Base-by-base conservation (phyloP, 2,113 vertebrate species). In the Lycaon pictus region DNA sequence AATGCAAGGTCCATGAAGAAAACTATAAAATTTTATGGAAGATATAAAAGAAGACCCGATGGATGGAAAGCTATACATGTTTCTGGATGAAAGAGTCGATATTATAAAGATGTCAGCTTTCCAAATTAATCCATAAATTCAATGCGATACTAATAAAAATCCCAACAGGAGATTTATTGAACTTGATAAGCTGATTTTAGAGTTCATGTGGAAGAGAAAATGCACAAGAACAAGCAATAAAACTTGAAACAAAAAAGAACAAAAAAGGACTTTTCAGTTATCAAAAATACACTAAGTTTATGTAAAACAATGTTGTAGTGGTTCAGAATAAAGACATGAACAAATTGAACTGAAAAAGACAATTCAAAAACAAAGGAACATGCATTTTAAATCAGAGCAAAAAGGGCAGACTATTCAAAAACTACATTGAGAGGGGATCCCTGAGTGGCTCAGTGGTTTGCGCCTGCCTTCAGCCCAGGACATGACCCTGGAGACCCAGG, bases 101-200 rank as follows among this genome's bases (percentile, higher is more conserved):
- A 85, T 53, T 90, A 71, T 71, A 71, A 91, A 93, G 48, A 96
- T 80, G 48, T 95, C 65, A 90, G 6, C 62, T 95, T 96, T 69
- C 35, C 62, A 93, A 94, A 90, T 92, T 97, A 97, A 77, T 63
- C 35, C 20, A 88, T 83, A 95, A 87, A 37, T 95, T 89, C 65
- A 86, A 56, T 32, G 32, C 27, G 79, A 88, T 79, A 23, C 16
- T 88, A 53, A 62, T 87, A 85, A 63, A 83, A 89, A 79, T 56
- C 27, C 4, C 81, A 82, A 60, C 11, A n/a, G n/a, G 23, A 93
- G 32, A 92, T 63, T 67, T 51, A 10, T 0, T 17, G 23, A 95
- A 88, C 29, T 83, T 74, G 58, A 83, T 87, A 84, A 95, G 23
- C n/a, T 94, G 53, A 69, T n/a, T 96, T 95, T 93, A 80, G 56